Conservation (phyloP, 2,888 invertebrate species). For the Diaphora mendica region DNA sequence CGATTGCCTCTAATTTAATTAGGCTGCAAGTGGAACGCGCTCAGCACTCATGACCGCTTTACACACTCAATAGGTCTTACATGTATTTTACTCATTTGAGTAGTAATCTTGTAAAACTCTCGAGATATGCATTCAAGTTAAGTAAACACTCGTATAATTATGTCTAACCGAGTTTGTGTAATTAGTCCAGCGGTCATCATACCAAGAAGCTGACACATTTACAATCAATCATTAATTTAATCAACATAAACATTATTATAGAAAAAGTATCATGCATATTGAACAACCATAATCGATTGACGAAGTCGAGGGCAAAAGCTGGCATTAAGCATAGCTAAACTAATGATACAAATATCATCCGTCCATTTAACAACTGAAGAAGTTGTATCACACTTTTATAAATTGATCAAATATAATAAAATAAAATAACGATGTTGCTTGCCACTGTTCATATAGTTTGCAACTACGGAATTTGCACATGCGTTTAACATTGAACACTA, state of each 20-base stretch:
- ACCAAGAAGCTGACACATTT: not conserved
- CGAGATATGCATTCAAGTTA: not conserved
- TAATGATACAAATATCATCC: not conserved
- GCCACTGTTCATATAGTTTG: conserved; percentile 16
- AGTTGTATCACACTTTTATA: not conserved
- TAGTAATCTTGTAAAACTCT: not conserved
- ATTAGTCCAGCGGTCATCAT: not conserved
- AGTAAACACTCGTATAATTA: not conserved
- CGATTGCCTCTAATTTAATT: conserved; percentile 84
- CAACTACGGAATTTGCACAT: conserved; percentile 52
- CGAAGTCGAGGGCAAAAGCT: not conserved
- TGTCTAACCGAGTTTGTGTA: not conserved
- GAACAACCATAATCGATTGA: not conserved
- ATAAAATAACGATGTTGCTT: not conserved
- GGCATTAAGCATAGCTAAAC: not conserved
- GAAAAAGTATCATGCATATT: conserved; percentile 15
- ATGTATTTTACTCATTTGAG: conserved; percentile 47
- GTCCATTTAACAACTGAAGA: not conserved
- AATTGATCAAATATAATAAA: not conserved
- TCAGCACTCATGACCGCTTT: conserved; percentile 60
- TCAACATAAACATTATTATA: not conserved
- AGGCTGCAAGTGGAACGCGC: conserved; percentile 78
- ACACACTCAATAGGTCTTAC: conserved; percentile 49
- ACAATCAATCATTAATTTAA: not conserved
- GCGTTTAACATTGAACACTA: conserved; percentile 63